Evolutionary conservation across 2,888 invertebrate genomes (phyloP), one percentile per base, ranked within the genome.

Genomic region (Caprella mutica): DNA sequence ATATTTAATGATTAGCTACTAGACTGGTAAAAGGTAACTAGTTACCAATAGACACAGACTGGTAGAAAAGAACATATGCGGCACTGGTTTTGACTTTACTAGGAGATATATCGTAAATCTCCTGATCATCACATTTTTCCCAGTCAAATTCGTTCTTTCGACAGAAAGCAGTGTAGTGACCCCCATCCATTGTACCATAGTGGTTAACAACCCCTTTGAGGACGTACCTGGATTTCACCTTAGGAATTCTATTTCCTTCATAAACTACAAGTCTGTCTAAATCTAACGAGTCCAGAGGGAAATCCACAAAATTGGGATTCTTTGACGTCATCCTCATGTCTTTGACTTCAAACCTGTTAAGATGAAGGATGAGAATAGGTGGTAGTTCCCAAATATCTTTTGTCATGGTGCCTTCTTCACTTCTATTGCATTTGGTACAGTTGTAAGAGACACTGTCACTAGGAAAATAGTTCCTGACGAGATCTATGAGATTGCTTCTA

Each of bases 121-220:
- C 80, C 69, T 87, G 85, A 73, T 94, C 94, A 72, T 94, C 92
- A 75, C 84, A 94, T 71, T 89, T 88, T 75, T 83, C 86, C 94
- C 94, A 94, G 1, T 33, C 19, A 69, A 84, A 83, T 72, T 65
- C 72, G 71, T 64, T 65, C 63, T 57, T 54, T 72, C 84, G 83
- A 71, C 92, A 92, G 68, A 82, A 88, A 0, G 93, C 91, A 1
- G 89, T 93, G 71, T 96, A 94, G 72, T 94, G 94, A 0, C 93
- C 93, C 6, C 85, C 83, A 68, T 87, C 85, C 83, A 92, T 85
- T 0, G 86, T 84, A 12, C 94, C 93, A 68, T 84, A 86, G 72
- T 94, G 93, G 72, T 92, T 89, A 50, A 90, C 89, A 59, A 92
- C 85, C 0, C 85, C 90, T 70, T 87, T 89, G 53, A 93, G 72